Conservation (phyloP, 2,113 vertebrate species). For the Acanthisitta chloris region DNA sequence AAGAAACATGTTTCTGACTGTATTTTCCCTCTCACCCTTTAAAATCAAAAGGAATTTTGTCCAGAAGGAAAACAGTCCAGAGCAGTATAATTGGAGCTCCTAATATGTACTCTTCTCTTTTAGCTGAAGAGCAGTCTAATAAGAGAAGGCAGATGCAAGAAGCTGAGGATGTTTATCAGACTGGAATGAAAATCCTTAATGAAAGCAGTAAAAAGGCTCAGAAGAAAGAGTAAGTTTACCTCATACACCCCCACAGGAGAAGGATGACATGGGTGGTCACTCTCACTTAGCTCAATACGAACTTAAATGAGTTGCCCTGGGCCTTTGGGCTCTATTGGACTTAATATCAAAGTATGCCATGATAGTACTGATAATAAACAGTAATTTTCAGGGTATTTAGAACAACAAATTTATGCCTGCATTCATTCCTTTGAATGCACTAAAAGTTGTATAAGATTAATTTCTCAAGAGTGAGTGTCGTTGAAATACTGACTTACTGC, state of each 20-base stretch:
- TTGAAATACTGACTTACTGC: background rate
- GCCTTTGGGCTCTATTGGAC: background rate
- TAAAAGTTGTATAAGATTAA: background rate
- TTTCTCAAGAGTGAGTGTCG: background rate
- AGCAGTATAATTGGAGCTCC: background rate
- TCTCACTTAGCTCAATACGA: background rate
- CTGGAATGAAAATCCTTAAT: conserved; percentile 87
- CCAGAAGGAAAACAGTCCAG: background rate
- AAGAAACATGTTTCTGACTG: background rate
- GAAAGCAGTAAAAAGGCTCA: conserved; percentile 87
- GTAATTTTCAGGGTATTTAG: background rate
- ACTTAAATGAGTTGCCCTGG: background rate
- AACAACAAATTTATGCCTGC: background rate
- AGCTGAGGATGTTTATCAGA: conserved; percentile 88
- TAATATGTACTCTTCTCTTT: background rate
- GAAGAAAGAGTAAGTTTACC: conserved; percentile 87
- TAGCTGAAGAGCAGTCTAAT: conserved; percentile 90
- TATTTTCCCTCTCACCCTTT: background rate
- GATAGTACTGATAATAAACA: background rate
- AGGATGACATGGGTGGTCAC: background rate
- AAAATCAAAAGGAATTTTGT: background rate
- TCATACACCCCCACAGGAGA: background rate
- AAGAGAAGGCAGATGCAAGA: conserved; percentile 87
- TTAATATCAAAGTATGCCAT: background rate
- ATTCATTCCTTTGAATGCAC: background rate